Evolutionary conservation across 2,888 invertebrate species (phyloP), one percentile per base, ranked within the genome.

Genomic region (Psylliodes chrysocephalus): DNA sequence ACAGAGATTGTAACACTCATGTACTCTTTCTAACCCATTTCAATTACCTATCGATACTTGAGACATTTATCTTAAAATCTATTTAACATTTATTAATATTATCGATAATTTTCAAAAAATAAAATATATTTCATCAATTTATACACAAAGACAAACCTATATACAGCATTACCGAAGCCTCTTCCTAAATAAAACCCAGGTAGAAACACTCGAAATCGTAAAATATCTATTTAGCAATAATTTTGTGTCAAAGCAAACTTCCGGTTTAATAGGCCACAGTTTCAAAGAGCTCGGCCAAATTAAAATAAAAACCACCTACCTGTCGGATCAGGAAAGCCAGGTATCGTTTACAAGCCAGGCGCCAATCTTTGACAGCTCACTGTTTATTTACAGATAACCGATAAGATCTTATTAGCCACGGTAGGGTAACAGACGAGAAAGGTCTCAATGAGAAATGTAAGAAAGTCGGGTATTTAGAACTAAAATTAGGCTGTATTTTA

Each of bases 361-460:
- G 78, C 78, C 78, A 78, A 71, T 44, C 71, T 73, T 73, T 77
- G 78, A 78, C 78, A 78, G 78, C 69, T 73, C 68, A 66, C 63
- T 75, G 75, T 77, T 72, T 74, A 71, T 73, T 71, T 74, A 73
- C 72, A 72, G 75, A 75, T 74, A 65, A 38, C 25, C 60, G 73
- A 77, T 77, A 73, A 76, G 72, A 73, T 73, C 63, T 52, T 70
- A 70, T 68, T 70, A 68, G 67, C 62, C 63, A 47, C 12, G 1
- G 6, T 53, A 60, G 42, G 49, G 49, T 42, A 60, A 49, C 51
- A 35, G 51, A 62, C 30, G 44, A 59, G 53, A 63, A 53, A 66
- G 46, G 61, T 46, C 22, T 61, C 54, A 57, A 54, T 55, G 35
- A 25, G 17, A 47, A 38, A 55, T 51, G 25, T 56, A 51, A 42